Base-by-base conservation (phyloP, 64 coral and sea anemone genomes). In the Acropora tenuis region DNA sequence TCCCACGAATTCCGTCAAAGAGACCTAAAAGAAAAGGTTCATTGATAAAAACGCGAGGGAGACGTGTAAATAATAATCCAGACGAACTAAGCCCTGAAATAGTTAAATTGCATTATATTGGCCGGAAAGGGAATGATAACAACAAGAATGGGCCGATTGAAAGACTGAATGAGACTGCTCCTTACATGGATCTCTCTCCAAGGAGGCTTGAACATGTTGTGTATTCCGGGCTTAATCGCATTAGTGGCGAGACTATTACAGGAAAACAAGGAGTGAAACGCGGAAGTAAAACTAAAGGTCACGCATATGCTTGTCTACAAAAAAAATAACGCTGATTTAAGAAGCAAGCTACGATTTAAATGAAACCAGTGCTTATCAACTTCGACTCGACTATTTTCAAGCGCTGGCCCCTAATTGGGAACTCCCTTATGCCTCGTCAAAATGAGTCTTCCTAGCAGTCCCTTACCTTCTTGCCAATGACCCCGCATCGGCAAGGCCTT, bases 131-230 rank as follows among this genome's bases (percentile, higher is more conserved):
- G 40, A 65, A 2, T 45, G 42, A 46, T 17, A 30, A 1, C 4
- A 83, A 44, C 57, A 83, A 2, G 0, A 16, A 41, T 12, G 42
- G 3, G 46, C 6, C 30, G 43, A 43, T 13, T 81, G 12, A 46
- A 18, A 8, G 57, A 1, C 57, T 61, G 40, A 12, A 8, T 11
- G 80, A 83, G 11, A 40, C 30, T 11, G 13, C 13, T 5, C 16
- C 8, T 8, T 83, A 83, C 59, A 83, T 83, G 80, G n/a, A 55
- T 83, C 42, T 83, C 41, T 83, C 80, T 17, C 10, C 55, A 83
- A 41, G 58, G 10, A 83, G 58, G 42, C 80, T 41, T 1, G 41
- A 46, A 66, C 53, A n/a, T 83, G 57, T 3, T 44, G 9, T 57
- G 15, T 45, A 83, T 41, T 65, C 41, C 7, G 55, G n/a, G 41